These are phyloP conservation scores for Phylloscopus whistleri DNA, from an alignment of 2,113 vertebrate species.

Conservation along the genomic window DNA sequence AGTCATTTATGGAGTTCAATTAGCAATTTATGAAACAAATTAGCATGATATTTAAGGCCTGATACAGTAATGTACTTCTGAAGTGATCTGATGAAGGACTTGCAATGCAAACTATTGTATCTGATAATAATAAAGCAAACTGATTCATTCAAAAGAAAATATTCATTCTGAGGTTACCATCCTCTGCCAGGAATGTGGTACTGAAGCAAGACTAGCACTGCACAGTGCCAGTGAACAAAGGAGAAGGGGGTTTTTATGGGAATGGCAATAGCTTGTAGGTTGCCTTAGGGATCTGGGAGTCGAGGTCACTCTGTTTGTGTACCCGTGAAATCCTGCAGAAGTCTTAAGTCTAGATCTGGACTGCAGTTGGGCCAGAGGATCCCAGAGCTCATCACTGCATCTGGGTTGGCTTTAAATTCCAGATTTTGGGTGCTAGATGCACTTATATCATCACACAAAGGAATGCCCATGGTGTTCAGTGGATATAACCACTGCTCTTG, in stretches of 20 bases:
- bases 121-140: neutral
- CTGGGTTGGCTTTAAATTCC: neutral
- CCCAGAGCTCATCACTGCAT: neutral
- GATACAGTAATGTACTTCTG: neutral
- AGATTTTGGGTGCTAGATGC: neutral
- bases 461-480: neutral
- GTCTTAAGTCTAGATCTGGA: neutral
- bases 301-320: neutral
- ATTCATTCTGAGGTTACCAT: neutral
- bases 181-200: neutral
- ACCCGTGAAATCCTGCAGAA: neutral
- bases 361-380: neutral
- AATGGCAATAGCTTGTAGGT: neutral
- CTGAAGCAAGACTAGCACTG: neutral
- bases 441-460: neutral
- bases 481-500: neutral
- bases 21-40: conserved; percentile 52
- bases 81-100: neutral
- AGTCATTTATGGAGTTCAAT: conserved; percentile 41
- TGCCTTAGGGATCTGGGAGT: neutral
- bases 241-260: neutral
- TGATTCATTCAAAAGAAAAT: neutral
- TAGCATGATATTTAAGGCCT: conserved; percentile 39
- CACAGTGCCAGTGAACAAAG: neutral
- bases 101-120: neutral